Conservation (phyloP, 37 sponge, comb jelly and placozoan genomes). For the Petrosia ficiformis region DNA sequence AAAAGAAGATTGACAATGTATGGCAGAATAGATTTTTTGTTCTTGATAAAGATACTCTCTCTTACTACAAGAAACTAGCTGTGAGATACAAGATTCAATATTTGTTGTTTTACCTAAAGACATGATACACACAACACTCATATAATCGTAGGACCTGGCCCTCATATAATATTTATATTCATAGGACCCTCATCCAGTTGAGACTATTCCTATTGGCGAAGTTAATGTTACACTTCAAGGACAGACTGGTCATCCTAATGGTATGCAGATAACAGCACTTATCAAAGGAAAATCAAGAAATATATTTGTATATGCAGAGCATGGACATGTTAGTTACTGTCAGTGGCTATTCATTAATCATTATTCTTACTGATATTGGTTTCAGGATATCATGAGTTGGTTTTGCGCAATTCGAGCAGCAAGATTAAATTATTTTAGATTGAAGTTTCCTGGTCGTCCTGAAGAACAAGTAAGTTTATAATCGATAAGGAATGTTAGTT, state of each 20-base stretch:
- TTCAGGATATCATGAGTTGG: conserved; percentile 64
- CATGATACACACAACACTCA: neutral
- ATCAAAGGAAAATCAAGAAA: conserved; percentile 71
- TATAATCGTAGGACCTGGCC: neutral
- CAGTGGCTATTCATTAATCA: neutral
- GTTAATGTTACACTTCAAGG: conserved; percentile 72
- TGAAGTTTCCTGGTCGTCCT: conserved; percentile 20
- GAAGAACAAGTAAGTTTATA: conserved; percentile 23
- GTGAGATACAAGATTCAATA: conserved; percentile 24
- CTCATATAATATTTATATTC: neutral
- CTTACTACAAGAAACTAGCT: conserved; percentile 54
- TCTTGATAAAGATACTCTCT: conserved; percentile 38
- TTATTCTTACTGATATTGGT: neutral
- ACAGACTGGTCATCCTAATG: conserved; percentile 72
- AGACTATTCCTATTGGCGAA: conserved; percentile 49
- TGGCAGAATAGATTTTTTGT: conserved; percentile 70
- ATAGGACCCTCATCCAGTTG: conserved; percentile 39
- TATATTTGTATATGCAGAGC: conserved; percentile 70
- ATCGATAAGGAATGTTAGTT: neutral
- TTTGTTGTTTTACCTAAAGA: too few species aligned
- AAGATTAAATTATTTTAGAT: conserved; percentile 36
- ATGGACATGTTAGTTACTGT: conserved; percentile 43
- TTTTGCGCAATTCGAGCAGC: conserved; percentile 67
- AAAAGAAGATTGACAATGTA: conserved; percentile 68
- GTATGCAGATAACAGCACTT: conserved; percentile 73